Conservation (phyloP, 2,797 vertebrate species). For the Rhincodon typus region DNA sequence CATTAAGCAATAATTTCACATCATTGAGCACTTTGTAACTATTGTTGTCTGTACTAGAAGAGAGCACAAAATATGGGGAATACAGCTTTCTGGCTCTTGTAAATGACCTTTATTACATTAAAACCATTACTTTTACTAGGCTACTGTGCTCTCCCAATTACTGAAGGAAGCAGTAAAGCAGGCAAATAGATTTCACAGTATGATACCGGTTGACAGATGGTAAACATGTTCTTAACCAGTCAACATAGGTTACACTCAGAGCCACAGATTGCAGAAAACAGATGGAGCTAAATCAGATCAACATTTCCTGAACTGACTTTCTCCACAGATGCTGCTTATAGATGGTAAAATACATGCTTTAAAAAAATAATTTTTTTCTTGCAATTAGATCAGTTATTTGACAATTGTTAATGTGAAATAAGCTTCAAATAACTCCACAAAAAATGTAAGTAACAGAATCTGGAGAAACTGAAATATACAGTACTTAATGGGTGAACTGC, state of each 20-base stretch:
- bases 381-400: neutral
- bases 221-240: slow-evolving; percentile 30
- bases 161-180: slow-evolving; percentile 10
- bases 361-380: neutral
- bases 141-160: neutral
- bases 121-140: neutral
- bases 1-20: neutral
- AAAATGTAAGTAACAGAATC: neutral
- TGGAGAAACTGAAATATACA: neutral
- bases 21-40: neutral
- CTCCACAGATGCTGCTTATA: slow-evolving; percentile 8
- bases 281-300: slow-evolving; percentile 27
- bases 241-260: slow-evolving; percentile 29
- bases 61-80: neutral
- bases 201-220: slow-evolving; percentile 25
- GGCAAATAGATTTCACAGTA: slow-evolving; percentile 7
- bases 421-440: neutral
- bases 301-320: slow-evolving; percentile 11
- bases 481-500: neutral
- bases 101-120: neutral
- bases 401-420: neutral
- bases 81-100: neutral
- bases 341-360: neutral
- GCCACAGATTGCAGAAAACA: neutral
- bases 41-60: neutral